Percentiles rank a stretch among this genome's conserved stretches.
phyloP scores from a whole-genome alignment of 2,888 invertebrate species.

The Nomada fucata region DNA sequence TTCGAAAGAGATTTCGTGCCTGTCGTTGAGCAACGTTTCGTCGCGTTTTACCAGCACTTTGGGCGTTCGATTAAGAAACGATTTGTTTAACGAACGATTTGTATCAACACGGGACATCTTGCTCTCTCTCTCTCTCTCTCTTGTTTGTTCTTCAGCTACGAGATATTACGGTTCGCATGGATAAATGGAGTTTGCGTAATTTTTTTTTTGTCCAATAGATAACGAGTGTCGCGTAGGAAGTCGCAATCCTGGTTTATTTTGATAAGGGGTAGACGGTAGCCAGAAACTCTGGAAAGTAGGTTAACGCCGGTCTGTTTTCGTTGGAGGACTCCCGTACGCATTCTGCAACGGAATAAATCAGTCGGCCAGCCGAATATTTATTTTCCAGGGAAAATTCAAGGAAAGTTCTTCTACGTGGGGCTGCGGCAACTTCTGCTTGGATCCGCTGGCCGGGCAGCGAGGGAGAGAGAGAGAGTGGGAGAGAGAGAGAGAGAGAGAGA shows the following conservation, averaged over 20 bases:
- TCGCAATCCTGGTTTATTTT: not conserved
- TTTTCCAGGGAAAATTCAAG: slow-evolving; percentile 42
- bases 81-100: not conserved
- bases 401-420: slow-evolving; percentile 42
- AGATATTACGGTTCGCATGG: no score
- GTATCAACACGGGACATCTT: no score
- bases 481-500: not conserved
- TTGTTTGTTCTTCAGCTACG: no score
- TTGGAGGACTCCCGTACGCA: slow-evolving; percentile 41
- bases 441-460: slow-evolving; percentile 26
- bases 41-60: not conserved
- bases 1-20: slow-evolving; percentile 19
- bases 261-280: not conserved
- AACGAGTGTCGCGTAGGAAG: not conserved
- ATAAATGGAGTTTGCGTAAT: no score
- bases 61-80: not conserved
- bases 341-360: slow-evolving; percentile 62
- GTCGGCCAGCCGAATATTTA: slow-evolving; percentile 55
- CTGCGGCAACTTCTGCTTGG: slow-evolving; percentile 35
- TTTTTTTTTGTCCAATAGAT: not conserved
- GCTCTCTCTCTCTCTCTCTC: no score
- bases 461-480: not conserved
- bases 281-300: slow-evolving; percentile 42
- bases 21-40: slow-evolving; percentile 1
- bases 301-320: slow-evolving; percentile 41